These are phyloP conservation scores for Ephialtes manifestator DNA, from an alignment of 2,888 invertebrate species.

Conservation along the genomic window DNA sequence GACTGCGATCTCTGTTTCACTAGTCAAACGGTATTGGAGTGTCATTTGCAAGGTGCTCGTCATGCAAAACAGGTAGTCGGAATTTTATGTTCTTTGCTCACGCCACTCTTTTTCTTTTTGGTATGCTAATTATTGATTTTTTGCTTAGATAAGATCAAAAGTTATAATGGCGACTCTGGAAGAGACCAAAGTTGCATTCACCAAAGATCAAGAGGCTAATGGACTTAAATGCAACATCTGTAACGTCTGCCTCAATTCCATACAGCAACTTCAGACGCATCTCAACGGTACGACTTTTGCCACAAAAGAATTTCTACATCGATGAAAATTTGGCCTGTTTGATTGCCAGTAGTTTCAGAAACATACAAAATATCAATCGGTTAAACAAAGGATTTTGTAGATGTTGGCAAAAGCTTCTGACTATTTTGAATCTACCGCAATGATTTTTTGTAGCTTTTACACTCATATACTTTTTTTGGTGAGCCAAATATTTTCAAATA, in stretches of 20 bases:
- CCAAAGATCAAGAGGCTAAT: constrained; percentile 83
- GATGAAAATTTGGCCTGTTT: background rate
- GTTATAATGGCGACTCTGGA: constrained; percentile 84
- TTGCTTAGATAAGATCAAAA: constrained; percentile 81
- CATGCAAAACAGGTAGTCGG: constrained; percentile 83
- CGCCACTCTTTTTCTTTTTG: background rate
- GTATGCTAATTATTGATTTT: background rate
- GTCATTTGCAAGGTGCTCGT: constrained; percentile 85
- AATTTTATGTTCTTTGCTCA: background rate
- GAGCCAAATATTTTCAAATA: too few relatives aligned
- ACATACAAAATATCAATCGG: too few relatives aligned
- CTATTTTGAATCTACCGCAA: too few relatives aligned
- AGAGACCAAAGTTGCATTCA: constrained; percentile 83
- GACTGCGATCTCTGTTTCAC: constrained; percentile 86
- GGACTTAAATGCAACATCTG: constrained; percentile 86
- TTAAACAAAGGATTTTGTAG: too few relatives aligned
- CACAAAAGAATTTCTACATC: background rate
- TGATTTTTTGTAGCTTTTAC: too few relatives aligned
- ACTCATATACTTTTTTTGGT: too few relatives aligned
- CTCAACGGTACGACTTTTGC: constrained; percentile 80
- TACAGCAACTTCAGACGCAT: constrained; percentile 86
- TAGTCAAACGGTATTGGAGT: constrained; percentile 86
- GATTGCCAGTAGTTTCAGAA: too few relatives aligned
- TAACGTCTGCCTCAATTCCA: constrained; percentile 86
- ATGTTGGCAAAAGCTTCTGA: too few relatives aligned